Conservation (phyloP, 2,888 invertebrate species). For the Cheilosia scutellata region DNA sequence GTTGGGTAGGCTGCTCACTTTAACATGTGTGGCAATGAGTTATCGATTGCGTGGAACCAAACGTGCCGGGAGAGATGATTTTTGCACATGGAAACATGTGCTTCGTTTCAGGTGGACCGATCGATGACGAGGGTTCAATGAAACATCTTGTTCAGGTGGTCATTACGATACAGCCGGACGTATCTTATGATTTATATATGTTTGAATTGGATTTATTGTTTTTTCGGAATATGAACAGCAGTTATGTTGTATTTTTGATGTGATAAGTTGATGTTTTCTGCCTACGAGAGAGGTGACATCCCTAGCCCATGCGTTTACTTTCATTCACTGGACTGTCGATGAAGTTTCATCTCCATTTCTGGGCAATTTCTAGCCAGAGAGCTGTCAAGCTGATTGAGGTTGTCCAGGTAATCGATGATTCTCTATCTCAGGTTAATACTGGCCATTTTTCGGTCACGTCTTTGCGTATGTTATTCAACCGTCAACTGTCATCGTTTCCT, state of each 20-base stretch:
- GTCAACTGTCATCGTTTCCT: too few species aligned
- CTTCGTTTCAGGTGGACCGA: slow-evolving; percentile 17
- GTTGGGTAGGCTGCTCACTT: background rate
- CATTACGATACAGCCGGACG: background rate
- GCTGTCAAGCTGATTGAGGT: too few species aligned
- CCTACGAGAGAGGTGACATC: too few species aligned
- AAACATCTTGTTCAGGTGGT: slow-evolving; percentile 57
- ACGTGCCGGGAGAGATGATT: slow-evolving; percentile 10
- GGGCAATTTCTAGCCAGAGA: too few species aligned
- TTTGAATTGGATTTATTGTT: background rate
- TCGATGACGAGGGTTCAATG: slow-evolving; percentile 24
- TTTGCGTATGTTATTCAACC: too few species aligned
- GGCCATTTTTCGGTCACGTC: too few species aligned
- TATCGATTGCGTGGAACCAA: slow-evolving; percentile 42
- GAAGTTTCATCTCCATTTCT: too few species aligned
- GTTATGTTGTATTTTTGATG: background rate
- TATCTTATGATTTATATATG: slow-evolving; percentile 27
- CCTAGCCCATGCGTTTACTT: too few species aligned
- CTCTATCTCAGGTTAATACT: too few species aligned
- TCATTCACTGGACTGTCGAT: too few species aligned
- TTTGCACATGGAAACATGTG: slow-evolving; percentile 31
- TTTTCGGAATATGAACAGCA: background rate
- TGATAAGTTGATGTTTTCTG: too few species aligned
- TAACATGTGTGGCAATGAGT: slow-evolving; percentile 43
- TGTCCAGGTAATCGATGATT: too few species aligned